Evolutionary conservation across 2,797 vertebrate genomes (phyloP), one percentile per base, ranked within the genome.

Genomic region (Decapterus maruadsi): DNA sequence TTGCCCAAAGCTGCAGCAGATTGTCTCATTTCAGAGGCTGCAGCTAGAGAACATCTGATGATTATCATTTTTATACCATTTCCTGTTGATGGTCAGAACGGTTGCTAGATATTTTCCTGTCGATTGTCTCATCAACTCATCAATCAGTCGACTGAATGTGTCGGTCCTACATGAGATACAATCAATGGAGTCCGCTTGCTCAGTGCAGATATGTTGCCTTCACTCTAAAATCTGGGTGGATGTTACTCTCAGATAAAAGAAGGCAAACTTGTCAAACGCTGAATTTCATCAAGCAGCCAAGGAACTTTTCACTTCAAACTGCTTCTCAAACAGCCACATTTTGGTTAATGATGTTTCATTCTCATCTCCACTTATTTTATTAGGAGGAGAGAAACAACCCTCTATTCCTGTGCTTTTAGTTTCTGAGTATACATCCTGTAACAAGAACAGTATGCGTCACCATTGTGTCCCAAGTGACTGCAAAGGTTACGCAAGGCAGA

Each of bases 401-500:
- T 22, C 4, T 12, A 22, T 29, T 62, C 12, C 2, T 19, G 3
- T 19, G 3, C 1, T 50, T 2, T 8, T 26, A 11, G 17, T 57
- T 11, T 46, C 29, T 60, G 31, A 54, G 14, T 40, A 4, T 45
- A 54, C 51, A 29, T 1, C n/a, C 34, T 56, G 1, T 9, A 40
- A 51, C 5, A 1, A 70, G 17, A 6, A 4, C n/a, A 68, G 22
- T 26, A 26, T 26, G 26, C 0, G 1, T 68, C 40, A 69, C 42
- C 14, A n/a, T 61, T 74, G 42, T 26, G 36, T 67, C 26, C 53
- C 10, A 11, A 68, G 64, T 67, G 34, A 63, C 40, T 50, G 56
- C 26, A 72, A 50, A 70, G n/a, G 65, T 83, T 84, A 53, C 43
- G 16, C 46, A 72, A 76, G 62, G 42, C 67, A 58, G 61, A 14